Evolutionary conservation across 2,888 invertebrate genomes (phyloP).

Genomic region (Pollenia labialis): DNA sequence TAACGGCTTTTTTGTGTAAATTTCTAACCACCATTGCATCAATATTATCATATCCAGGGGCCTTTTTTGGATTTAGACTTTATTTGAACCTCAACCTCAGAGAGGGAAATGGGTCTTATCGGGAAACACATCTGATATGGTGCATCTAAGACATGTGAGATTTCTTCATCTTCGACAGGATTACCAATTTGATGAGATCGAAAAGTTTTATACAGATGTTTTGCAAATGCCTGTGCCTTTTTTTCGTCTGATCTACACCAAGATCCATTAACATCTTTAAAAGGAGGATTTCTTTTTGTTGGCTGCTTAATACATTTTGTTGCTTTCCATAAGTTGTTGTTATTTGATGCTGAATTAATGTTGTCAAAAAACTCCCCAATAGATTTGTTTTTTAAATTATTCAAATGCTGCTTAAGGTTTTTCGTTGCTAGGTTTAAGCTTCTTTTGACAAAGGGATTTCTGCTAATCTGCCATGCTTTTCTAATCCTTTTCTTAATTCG

Average conservation of each 20-base stretch:
- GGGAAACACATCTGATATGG: neutral
- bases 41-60: neutral
- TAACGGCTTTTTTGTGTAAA: no score
- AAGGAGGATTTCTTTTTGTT: no score
- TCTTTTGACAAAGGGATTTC: constrained; percentile 1
- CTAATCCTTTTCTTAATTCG: neutral
- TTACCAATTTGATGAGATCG: no score
- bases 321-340: no score
- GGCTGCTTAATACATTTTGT: no score
- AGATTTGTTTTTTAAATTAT: neutral
- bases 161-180: no score
- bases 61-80: neutral
- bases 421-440: constrained; percentile 2
- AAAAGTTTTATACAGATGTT: no score
- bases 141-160: neutral
- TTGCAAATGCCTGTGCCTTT: no score
- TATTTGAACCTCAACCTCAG: neutral
- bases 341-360: no score
- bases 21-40: neutral
- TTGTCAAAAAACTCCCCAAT: neutral
- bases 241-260: no score
- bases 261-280: no score
- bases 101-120: neutral
- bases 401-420: neutral
- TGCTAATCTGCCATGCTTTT: neutral